Percentiles rank a stretch among this genome's conserved stretches.
Evolutionary conservation across 2,888 invertebrate species (phyloP).

Genomic region (Pollenia griseotomentosa): DNA sequence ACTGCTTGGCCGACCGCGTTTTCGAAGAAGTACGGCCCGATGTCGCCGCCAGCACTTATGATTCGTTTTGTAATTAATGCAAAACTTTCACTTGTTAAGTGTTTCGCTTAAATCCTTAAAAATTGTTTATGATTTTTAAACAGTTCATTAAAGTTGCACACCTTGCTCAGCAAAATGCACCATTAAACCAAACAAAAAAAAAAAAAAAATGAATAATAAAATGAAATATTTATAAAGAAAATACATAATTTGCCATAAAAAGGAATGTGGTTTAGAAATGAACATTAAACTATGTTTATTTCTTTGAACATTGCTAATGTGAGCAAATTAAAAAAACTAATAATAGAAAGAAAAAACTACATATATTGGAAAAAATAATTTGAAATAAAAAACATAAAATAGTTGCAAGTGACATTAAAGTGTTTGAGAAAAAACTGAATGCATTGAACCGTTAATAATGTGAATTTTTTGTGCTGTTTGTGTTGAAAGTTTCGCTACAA

Average conservation of each 20-base stretch:
- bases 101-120: constrained; percentile 5
- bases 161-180: constrained; percentile 10
- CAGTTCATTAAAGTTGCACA: constrained; percentile 36
- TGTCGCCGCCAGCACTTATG: too few relatives aligned
- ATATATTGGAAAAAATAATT: constrained; percentile 16
- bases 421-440: constrained; percentile 40
- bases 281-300: constrained; percentile 53
- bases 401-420: constrained; percentile 65
- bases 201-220: constrained; percentile 9
- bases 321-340: background rate
- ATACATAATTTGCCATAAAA: constrained; percentile 45
- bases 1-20: too few relatives aligned
- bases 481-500: constrained; percentile 60
- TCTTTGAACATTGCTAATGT: constrained; percentile 12
- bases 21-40: too few relatives aligned
- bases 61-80: background rate
- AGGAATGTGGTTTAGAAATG: constrained; percentile 68
- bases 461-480: constrained; percentile 28
- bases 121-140: background rate
- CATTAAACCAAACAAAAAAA: background rate
- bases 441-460: constrained; percentile 67
- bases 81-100: constrained; percentile 28
- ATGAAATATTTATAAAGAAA: constrained; percentile 47
- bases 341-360: background rate
- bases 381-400: constrained; percentile 41